Percentiles rank a stretch among this genome's conserved stretches.
Conservation (phyloP, 1,140 invertebrate genomes). For the Matsumurasca onukii region DNA sequence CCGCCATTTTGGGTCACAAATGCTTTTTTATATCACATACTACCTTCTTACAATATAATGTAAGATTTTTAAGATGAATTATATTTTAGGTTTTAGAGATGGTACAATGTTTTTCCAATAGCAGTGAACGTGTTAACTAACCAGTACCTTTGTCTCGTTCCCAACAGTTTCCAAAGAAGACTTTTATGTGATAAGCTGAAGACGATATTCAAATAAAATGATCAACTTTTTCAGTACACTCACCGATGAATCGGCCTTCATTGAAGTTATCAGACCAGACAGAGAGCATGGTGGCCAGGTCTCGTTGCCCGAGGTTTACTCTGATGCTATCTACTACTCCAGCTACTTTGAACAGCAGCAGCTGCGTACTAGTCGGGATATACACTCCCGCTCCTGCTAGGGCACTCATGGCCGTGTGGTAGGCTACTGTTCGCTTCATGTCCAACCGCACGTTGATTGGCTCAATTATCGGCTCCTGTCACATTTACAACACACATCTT, state of each 20-base stretch:
- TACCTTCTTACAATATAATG: no score
- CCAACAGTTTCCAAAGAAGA: no score
- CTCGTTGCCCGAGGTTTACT: slow-evolving; percentile 70
- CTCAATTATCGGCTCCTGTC: slow-evolving; percentile 72
- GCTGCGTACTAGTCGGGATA: slow-evolving; percentile 41
- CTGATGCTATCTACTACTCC: slow-evolving; percentile 65
- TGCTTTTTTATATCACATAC: no score
- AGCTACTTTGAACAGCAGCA: slow-evolving; percentile 61
- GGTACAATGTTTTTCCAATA: no score
- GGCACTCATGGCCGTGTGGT: slow-evolving; percentile 41
- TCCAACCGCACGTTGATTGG: slow-evolving; percentile 71
- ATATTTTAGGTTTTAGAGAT: no score
- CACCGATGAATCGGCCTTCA: slow-evolving; percentile 50
- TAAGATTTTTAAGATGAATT: no score
- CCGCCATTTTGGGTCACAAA: no score
- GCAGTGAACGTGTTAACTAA: no score
- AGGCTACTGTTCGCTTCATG: slow-evolving; percentile 63
- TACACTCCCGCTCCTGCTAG: slow-evolving; percentile 32
- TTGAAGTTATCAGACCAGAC: slow-evolving; percentile 68
- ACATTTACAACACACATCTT: neutral
- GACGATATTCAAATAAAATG: no score
- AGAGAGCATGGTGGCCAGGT: slow-evolving; percentile 65
- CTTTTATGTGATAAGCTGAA: no score
- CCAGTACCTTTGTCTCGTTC: no score
- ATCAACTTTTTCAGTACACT: no score